Base-by-base conservation (phyloP, 1,140 invertebrate genomes). In the Trissolcus basalis region DNA sequence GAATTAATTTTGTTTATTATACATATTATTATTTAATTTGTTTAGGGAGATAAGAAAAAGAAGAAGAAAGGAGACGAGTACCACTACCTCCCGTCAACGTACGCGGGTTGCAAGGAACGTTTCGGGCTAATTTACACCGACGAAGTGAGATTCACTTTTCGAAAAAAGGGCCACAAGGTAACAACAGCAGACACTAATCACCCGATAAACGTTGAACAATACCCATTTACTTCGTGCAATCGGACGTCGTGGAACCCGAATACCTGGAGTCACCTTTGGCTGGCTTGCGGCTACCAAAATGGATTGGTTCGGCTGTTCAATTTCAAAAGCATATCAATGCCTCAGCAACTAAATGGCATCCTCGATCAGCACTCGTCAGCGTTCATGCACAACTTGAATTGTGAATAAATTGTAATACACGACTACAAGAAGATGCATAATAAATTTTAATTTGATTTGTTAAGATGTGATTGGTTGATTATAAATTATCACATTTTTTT, bases 231-330 rank as follows among this genome's bases (percentile, higher is more conserved):
- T 36, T 86, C 86, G 4, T 81, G 81, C 0, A 88, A 88, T 59
- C 77, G 78, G 56, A 65, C 89, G 9, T 70, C 83, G 3, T 90
- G 88, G 87, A 90, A 89, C 79, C 85, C 87, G 16, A 90, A 90
- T 74, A 36, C 77, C 1, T 87, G 83, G 80, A 88, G 87, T 79
- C 88, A 88, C 59, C 61, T 87, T 5, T 89, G 86, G 85, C 59
- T 89, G 10, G 82, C 82, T 6, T 77, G 74, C 3, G 88, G 87
- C 4, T 88, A 89, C 61, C 86, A 90, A 71, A 89, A 85, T 69
- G 89, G 89, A 16, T 81, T 90, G 11, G 80, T 89, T 9, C 80
- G 89, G 58, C 39, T 89, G 19, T 71, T 88, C 15, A 80, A 82
- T 59, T 84, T 89, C 3, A 86, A 80, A 53, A 80, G 49, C 4